Evolutionary conservation across 1,140 invertebrate species (phyloP).

Genomic region (Copidosoma floridanum): DNA sequence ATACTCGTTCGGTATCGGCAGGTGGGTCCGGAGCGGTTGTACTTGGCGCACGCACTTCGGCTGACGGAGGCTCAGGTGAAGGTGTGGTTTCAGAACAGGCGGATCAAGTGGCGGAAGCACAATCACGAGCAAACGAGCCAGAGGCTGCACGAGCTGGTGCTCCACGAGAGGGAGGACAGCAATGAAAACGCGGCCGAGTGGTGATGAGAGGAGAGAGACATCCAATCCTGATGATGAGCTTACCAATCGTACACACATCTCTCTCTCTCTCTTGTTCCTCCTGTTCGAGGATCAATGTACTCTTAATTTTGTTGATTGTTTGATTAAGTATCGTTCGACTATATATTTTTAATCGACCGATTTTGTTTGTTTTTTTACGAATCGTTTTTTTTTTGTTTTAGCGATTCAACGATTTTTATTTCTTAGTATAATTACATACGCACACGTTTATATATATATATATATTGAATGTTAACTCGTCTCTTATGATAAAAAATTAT

Average conservation of each 20-base stretch:
- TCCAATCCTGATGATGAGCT: too few species aligned
- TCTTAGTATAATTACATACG: too few species aligned
- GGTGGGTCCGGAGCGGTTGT: conserved; percentile 83
- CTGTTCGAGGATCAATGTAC: too few species aligned
- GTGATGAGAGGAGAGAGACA: too few species aligned
- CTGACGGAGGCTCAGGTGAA: conserved; percentile 93
- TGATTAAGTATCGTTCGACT: too few species aligned
- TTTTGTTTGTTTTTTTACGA: too few species aligned
- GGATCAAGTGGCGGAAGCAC: conserved; percentile 95
- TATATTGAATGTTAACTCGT: background rate
- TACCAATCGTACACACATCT: too few species aligned
- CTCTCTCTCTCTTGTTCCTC: too few species aligned
- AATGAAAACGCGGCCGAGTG: conserved; percentile 47
- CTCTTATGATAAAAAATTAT: background rate
- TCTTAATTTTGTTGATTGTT: too few species aligned
- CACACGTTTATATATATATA: background rate
- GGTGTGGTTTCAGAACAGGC: conserved; percentile 95
- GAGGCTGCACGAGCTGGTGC: conserved; percentile 68
- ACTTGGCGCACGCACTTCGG: conserved; percentile 82
- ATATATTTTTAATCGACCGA: too few species aligned
- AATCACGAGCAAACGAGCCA: conserved; percentile 90
- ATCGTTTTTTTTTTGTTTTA: too few species aligned
- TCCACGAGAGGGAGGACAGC: conserved; percentile 49
- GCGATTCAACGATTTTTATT: too few species aligned
- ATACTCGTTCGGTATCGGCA: background rate